Conservation (phyloP, 2,113 vertebrate species). For the Copsychus sechellarum region DNA sequence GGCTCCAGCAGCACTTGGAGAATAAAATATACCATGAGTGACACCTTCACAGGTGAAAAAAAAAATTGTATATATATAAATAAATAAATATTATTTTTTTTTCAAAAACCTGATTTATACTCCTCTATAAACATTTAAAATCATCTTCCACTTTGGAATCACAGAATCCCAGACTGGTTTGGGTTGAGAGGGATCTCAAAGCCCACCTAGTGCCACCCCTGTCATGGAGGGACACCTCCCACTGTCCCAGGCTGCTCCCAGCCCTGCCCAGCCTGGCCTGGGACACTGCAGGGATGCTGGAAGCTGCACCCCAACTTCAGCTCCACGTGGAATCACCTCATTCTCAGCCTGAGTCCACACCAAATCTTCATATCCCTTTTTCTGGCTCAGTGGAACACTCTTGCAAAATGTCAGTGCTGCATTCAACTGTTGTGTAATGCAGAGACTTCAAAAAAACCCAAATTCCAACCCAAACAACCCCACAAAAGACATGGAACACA, state of each 20-base stretch:
- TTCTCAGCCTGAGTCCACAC: neutral
- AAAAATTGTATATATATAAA: neutral
- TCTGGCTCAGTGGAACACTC: neutral
- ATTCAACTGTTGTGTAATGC: neutral
- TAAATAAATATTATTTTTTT: no score
- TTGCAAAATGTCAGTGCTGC: neutral
- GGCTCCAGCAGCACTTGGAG: neutral
- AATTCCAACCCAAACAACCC: neutral
- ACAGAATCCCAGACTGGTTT: neutral
- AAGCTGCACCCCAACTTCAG: neutral
- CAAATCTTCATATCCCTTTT: neutral
- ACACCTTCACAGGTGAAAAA: neutral
- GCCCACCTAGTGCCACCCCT: accelerated
- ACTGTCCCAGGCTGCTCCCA: neutral
- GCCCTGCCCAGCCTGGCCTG: neutral
- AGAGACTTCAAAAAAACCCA: neutral
- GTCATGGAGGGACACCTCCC: neutral
- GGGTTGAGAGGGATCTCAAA: no score
- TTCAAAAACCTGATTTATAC: neutral
- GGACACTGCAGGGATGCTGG: neutral
- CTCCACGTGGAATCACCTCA: neutral
- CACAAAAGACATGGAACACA: neutral
- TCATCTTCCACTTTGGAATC: neutral
- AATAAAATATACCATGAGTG: accelerated
- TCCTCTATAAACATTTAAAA: neutral